A percentile compares a stretch with the other conserved stretches of the same genome.
Conservation (phyloP, 2,797 vertebrate genomes). For the Aulostomus chinensis region DNA sequence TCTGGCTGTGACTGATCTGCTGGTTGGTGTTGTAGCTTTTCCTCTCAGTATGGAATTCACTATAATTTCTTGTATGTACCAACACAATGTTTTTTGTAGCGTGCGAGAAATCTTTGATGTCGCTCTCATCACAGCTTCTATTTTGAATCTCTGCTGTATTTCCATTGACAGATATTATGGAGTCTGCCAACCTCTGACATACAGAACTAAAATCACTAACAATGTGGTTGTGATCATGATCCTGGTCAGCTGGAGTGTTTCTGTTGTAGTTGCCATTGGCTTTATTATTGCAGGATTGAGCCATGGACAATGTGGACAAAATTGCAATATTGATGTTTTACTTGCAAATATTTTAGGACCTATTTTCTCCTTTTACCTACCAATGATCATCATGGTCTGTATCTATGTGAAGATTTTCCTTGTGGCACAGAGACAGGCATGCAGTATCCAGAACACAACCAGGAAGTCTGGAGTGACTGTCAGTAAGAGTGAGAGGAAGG, state of each 20-base stretch:
- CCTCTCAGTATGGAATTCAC: too few species aligned
- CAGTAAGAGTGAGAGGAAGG: too few species aligned
- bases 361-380: too few species aligned
- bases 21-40: too few species aligned
- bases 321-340: not conserved
- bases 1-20: too few species aligned
- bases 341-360: conserved; percentile 44
- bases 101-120: not conserved
- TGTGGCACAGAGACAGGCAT: too few species aligned
- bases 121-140: not conserved
- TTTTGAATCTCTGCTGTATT: conserved; percentile 7
- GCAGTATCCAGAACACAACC: too few species aligned
- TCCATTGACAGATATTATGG: conserved; percentile 23
- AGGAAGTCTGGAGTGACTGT: too few species aligned
- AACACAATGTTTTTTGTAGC: not conserved
- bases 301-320: conserved; percentile 45
- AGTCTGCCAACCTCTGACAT: conserved; percentile 29
- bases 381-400: too few species aligned
- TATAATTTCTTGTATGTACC: not conserved
- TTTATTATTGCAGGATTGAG: conserved; percentile 79
- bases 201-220: conserved; percentile 19
- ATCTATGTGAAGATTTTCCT: too few species aligned
- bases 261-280: conserved; percentile 79
- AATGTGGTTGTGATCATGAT: too few species aligned
- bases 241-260: conserved; percentile 80